phyloP scores from a whole-genome alignment of 2,113 vertebrate genomes.

The Tragelaphus strepsiceros region DNA sequence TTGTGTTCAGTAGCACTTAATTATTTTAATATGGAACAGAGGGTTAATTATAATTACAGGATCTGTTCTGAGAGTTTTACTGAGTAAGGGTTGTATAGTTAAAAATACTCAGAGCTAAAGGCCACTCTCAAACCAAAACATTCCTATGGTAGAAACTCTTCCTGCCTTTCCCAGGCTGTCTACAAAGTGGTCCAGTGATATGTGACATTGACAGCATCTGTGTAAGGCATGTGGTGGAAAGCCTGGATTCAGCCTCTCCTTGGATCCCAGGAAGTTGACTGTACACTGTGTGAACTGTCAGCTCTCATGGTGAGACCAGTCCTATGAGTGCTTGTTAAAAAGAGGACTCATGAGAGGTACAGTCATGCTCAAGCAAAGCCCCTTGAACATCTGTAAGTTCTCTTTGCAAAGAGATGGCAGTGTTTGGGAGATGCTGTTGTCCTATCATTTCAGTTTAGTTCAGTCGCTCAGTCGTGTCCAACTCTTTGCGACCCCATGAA shows the following conservation, averaged over 20 bases:
- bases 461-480: too few species aligned
- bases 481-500: too few species aligned
- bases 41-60: not conserved
- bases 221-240: not conserved
- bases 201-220: not conserved
- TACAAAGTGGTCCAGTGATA: not conserved
- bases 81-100: not conserved
- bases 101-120: conserved; percentile 18
- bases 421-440: not conserved
- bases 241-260: not conserved
- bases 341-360: not conserved
- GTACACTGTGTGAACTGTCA: not conserved
- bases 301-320: not conserved
- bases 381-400: not conserved
- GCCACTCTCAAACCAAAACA: conserved; percentile 24
- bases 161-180: not conserved
- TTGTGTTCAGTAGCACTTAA: not conserved
- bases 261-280: not conserved
- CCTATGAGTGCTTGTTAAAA: not conserved
- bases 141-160: not conserved
- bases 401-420: not conserved
- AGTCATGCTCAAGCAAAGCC: not conserved
- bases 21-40: conserved; percentile 29
- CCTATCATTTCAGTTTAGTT: not conserved
- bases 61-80: not conserved